phyloP scores from a whole-genome alignment of 2,888 invertebrate genomes.

The Lasioglossum villosulum region DNA sequence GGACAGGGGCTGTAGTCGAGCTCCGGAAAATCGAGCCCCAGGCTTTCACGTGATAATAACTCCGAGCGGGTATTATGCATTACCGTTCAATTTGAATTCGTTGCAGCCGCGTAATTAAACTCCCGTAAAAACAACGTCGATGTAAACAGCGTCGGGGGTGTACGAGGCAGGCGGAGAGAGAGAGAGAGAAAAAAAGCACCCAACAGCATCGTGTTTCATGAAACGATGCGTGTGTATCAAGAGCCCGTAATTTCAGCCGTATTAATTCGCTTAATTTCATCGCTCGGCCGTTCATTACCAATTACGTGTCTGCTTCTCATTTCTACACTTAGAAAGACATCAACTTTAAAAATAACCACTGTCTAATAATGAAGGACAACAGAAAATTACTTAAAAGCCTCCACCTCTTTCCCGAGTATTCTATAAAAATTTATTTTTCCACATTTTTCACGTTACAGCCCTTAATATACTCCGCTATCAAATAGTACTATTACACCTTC shows the following conservation, averaged over 20 bases:
- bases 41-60: conserved; percentile 41
- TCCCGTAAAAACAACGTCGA: conserved; percentile 35
- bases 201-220: conserved; percentile 21
- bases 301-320: conserved; percentile 16
- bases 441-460: too few relatives aligned
- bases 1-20: conserved; percentile 11
- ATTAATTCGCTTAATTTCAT: conserved; percentile 45
- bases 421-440: neutral
- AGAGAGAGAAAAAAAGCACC: conserved; percentile 1
- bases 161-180: neutral
- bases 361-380: neutral
- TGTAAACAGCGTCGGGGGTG: conserved; percentile 5
- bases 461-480: too few relatives aligned
- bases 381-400: neutral
- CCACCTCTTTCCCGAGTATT: neutral
- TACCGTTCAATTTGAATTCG: conserved; percentile 27
- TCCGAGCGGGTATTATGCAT: conserved; percentile 8
- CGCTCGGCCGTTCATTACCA: conserved; percentile 1
- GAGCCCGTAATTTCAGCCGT: conserved; percentile 29
- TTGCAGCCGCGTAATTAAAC: conserved; percentile 37
- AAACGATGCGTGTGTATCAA: conserved; percentile 17
- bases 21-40: conserved; percentile 36
- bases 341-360: neutral
- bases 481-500: neutral
- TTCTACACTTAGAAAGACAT: neutral